A percentile compares a stretch with the other conserved stretches of the same genome.
phyloP scores from a whole-genome alignment of 2,113 vertebrate genomes.

The Pongo abelii region DNA sequence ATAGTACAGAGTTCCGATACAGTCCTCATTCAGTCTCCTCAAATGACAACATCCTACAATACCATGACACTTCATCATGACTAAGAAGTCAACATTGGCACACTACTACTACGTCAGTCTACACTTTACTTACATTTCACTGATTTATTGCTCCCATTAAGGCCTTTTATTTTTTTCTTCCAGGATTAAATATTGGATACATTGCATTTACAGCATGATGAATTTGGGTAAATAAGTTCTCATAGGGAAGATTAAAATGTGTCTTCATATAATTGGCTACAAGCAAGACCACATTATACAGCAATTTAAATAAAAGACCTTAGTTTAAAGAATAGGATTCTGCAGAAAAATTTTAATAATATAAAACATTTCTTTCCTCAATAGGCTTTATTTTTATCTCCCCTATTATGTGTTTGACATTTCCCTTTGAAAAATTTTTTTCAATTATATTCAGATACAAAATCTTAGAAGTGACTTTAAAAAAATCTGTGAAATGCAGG shows the following conservation, averaged over 20 bases:
- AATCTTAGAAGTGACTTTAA: not conserved
- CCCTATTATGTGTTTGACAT: not conserved
- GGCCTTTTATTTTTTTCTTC: not conserved
- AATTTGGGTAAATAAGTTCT: not conserved
- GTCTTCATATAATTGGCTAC: not conserved
- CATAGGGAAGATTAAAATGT: not conserved
- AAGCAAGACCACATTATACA: not conserved
- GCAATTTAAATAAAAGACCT: not conserved
- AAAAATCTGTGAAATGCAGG: not conserved
- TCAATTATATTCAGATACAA: not conserved
- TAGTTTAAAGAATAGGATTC: not conserved
- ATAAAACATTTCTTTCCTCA: not conserved
- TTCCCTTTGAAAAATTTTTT: not conserved
- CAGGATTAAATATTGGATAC: too few relatives aligned
- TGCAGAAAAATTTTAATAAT: not conserved
- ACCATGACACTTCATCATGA: fast-evolving
- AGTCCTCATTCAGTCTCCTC: fast-evolving
- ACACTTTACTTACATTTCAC: not conserved
- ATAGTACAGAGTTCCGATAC: fast-evolving
- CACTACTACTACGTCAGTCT: not conserved
- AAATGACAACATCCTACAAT: fast-evolving
- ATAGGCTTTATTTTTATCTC: not conserved
- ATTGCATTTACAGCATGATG: not conserved
- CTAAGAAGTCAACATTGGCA: fast-evolving
- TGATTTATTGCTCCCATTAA: not conserved